These are phyloP conservation scores for Anguilla rostrata DNA, from an alignment of 2,113 vertebrate species.

Conservation along the genomic window DNA sequence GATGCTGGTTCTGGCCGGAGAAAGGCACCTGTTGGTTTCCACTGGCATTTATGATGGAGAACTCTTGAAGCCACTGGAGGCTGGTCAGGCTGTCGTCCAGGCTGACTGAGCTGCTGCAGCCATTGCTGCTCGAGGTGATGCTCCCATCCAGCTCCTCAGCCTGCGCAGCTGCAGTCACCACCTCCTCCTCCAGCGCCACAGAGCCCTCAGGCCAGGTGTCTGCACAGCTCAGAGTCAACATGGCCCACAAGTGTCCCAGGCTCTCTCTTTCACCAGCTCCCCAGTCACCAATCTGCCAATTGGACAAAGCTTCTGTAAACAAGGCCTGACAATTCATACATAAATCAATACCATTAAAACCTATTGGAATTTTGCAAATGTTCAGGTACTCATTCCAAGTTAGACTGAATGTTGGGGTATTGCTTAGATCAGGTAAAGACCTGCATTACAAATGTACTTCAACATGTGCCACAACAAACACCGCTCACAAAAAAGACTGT, in stretches of 20 bases:
- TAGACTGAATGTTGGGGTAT: too few relatives aligned
- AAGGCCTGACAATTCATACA: not conserved
- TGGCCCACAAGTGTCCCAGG: conserved; percentile 43
- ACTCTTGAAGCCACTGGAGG: conserved; percentile 79
- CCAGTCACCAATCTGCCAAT: not conserved
- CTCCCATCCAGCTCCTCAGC: conserved; percentile 64
- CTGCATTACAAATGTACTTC: not conserved
- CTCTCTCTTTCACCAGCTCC: not conserved
- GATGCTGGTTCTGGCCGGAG: conserved; percentile 43
- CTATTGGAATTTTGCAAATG: not conserved
- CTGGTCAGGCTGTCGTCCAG: conserved; percentile 79
- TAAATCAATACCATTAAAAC: not conserved
- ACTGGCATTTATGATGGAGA: conserved; percentile 70
- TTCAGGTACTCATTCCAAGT: not conserved
- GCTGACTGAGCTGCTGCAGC: not conserved
- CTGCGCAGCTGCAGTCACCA: conserved; percentile 62
- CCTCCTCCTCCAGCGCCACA: conserved; percentile 63
- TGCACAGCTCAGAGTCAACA: conserved; percentile 61
- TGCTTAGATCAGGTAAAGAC: too few relatives aligned
- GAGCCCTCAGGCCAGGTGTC: conserved; percentile 73
- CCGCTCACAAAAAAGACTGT: not conserved
- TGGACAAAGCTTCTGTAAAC: not conserved
- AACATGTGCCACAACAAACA: not conserved
- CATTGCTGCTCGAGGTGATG: not conserved
- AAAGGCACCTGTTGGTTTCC: conserved; percentile 51